Evolutionary conservation across 2,797 vertebrate genomes (phyloP).

Genomic region (Okamejei kenojei): DNA sequence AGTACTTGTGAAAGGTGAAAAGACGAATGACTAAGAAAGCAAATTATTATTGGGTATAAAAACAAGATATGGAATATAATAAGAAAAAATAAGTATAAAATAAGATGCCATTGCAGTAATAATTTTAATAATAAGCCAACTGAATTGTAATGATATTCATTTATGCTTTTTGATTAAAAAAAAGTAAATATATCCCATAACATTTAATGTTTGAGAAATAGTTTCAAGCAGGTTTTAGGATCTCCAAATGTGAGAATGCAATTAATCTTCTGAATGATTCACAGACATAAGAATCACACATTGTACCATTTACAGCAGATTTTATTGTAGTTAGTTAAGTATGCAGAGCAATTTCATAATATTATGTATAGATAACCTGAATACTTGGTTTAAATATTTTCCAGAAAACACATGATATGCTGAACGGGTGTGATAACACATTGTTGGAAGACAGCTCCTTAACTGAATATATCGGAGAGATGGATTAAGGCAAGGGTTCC

Average conservation of each 20-base stretch:
- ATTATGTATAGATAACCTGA: background rate
- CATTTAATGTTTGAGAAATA: background rate
- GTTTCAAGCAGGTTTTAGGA: background rate
- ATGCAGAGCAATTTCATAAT: background rate
- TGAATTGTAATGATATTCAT: background rate
- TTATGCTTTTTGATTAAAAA: background rate
- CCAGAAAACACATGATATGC: background rate
- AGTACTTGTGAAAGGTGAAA: background rate
- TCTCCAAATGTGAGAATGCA: background rate
- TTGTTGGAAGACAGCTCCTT: background rate
- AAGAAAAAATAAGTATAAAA: too few relatives aligned
- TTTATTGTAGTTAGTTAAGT: background rate
- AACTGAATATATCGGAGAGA: background rate
- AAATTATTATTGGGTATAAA: background rate
- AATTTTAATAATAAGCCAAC: background rate
- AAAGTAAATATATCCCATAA: background rate
- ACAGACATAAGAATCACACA: background rate
- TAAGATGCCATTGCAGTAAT: background rate
- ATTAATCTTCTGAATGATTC: background rate
- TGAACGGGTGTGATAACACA: background rate
- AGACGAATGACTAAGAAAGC: background rate
- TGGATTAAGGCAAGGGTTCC: too few relatives aligned
- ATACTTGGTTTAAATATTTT: constrained; percentile 16
- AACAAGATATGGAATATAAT: background rate
- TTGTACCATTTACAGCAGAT: background rate